Base-by-base conservation (phyloP, 2,797 vertebrate species). In the Siniperca scherzeri region DNA sequence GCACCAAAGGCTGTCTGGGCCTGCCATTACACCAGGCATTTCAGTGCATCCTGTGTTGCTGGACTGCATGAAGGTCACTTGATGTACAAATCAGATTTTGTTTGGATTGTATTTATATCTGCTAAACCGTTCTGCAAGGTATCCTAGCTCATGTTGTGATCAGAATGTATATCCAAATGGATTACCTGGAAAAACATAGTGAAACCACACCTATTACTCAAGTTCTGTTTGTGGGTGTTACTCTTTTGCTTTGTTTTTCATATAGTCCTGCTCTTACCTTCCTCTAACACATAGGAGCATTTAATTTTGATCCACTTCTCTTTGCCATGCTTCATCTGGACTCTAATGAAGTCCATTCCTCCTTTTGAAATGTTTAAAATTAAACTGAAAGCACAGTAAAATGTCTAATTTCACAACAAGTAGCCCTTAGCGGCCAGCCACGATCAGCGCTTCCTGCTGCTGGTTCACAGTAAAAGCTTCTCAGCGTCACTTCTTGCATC, bases 61-160 rank as follows among this genome's bases (percentile, higher is more conserved):
- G 46, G 69, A 67, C 69, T 57, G 42, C 68, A 27, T 66, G 52
- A 75, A 82, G 70, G 75, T 81, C 77, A 77, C 53, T 67, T 59
- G 30, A 74, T 67, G 64, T 33, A 61, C 25, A 78, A 48, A 75
- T 68, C 17, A 66, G 25, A 64, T 83, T 27, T 65, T 6, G 22
- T 42, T 33, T 64, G 19, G 40, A 62, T 33, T 64, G 19, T 36
- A 62, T 85, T 71, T 57, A 40, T 74, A 30, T 61, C 78, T 72
- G 33, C 4, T 70, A 57, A 66, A 70, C 5, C 38, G 1, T 12
- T 74, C 27, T 36, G 27, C 6, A 1, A 56, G 3, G 22, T 16
- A 57, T 38, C 38, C 19, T 6, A 14, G 14, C 33, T 69, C 70
- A 14, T 55, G 46, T 70, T 79, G 70, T 52, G 53, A 74, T 70